Base-by-base conservation (phyloP, 92 coral and sea anemone genomes). In the Anthopleura xanthogrammica region DNA sequence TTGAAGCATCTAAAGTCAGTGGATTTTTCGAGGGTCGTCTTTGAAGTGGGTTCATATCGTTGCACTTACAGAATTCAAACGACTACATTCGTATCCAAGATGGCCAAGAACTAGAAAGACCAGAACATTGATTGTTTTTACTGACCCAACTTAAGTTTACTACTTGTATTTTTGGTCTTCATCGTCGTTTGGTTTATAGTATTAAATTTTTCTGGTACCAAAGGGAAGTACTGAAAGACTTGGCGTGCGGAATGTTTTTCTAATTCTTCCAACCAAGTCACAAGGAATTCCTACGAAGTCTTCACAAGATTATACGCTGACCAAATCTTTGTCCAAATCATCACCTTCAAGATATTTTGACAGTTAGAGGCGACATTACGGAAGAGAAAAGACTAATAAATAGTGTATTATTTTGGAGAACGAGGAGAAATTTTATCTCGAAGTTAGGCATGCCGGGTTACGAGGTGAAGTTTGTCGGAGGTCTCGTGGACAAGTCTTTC, bases 401-500 rank as follows among this genome's bases (percentile, higher is more conserved):
- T 68, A n/a, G n/a, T 68, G 16, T 12, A 23, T 23, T 68, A 6
- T 23, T 23, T 68, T 68, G 16, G 7, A 68, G 74, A 68, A 29
- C 1, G 16, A 12, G 6, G 5, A 2, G 5, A 23, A 24, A 8
- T 3, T 68, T 36, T 36, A 4, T 20, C 12, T 10, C 60, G 12
- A 17, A 39, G 43, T 41, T 46, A 68, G 80, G 57, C 20, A 97
- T 97, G 99, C 99, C 99, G 0, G 99, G 99, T 48, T 94, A 97
- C 60, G 99, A 97, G 41, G 97, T 91, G 5, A 88, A 92, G 82
- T 97, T 97, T 52, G 86, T 92, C 1, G 42, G 76, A 1, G 42
- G 76, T 52, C 87, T 93, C 16, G 82, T 97, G 81, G 99, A 97
- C 90, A 97, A 97, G 87, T 93, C 98, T 4, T 92, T 97, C 60